Percentiles rank a stretch among this genome's conserved stretches.
Conservation (phyloP, 2,888 invertebrate species). For the Caenorhabditis virilis region DNA sequence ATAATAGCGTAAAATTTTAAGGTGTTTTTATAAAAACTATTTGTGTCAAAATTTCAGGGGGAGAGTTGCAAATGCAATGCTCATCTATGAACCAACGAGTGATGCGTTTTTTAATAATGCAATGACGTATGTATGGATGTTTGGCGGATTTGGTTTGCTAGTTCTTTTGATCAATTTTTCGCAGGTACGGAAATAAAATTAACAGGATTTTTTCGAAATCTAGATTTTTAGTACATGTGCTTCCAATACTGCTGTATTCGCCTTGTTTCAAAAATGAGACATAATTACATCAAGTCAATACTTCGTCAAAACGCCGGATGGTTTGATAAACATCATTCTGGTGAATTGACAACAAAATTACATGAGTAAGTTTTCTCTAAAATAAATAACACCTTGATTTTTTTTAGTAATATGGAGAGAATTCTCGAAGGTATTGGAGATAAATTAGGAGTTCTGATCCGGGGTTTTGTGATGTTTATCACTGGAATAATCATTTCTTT, state of each 20-base stretch:
- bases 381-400: background rate
- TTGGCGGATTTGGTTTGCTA: too few relatives aligned
- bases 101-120: too few relatives aligned
- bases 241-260: conserved; percentile 56
- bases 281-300: conserved; percentile 49
- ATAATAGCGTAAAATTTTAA: too few relatives aligned
- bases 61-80: too few relatives aligned
- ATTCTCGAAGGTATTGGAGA: conserved; percentile 61
- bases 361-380: conserved; percentile 52
- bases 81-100: too few relatives aligned
- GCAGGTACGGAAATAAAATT: too few relatives aligned
- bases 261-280: conserved; percentile 53
- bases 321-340: conserved; percentile 61
- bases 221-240: too few relatives aligned
- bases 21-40: too few relatives aligned
- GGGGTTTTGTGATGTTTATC: conserved; percentile 55
- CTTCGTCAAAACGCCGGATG: conserved; percentile 62
- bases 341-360: conserved; percentile 54
- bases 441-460: conserved; percentile 60
- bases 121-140: too few relatives aligned
- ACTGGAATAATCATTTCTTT: conserved; percentile 53
- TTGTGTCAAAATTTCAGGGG: too few relatives aligned
- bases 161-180: too few relatives aligned
- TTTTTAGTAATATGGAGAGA: conserved; percentile 41
- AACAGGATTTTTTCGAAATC: too few relatives aligned